Evolutionary conservation across 2,888 invertebrate genomes (phyloP).

Genomic region (Tortrix viridana): DNA sequence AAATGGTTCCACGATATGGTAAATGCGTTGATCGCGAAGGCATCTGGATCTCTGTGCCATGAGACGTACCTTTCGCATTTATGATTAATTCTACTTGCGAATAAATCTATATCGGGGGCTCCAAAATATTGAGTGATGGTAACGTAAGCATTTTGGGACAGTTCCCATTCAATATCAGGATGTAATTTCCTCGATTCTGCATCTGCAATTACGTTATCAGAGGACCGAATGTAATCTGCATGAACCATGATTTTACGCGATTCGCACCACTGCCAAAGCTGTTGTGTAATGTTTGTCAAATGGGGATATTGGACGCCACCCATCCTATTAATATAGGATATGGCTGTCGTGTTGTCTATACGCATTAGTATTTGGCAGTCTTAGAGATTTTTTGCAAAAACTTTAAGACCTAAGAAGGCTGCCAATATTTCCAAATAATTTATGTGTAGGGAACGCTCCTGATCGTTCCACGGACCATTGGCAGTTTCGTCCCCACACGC

Average conservation of each 20-base stretch:
- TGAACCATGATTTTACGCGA: neutral
- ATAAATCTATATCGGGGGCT: neutral
- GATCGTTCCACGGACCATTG: neutral
- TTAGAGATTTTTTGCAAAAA: neutral
- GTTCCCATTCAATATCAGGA: neutral
- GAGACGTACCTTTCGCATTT: neutral
- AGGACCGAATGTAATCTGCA: constrained; percentile 3
- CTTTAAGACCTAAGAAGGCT: neutral
- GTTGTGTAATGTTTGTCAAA: neutral
- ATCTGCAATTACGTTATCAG: neutral
- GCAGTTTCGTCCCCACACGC: neutral
- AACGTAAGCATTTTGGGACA: neutral
- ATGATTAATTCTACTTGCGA: neutral
- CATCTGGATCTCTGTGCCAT: too few species aligned
- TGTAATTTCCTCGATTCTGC: neutral
- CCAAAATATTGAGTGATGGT: neutral
- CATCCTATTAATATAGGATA: neutral
- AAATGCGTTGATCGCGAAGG: neutral
- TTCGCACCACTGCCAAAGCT: constrained; percentile 15
- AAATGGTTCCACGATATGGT: neutral
- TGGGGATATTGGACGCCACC: constrained; percentile 2
- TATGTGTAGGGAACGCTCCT: neutral
- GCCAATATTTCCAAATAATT: constrained; percentile 6
- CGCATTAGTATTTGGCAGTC: neutral
- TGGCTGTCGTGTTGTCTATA: constrained; percentile 11